Conservation (phyloP, 2,113 vertebrate species). For the Prinia subflava region DNA sequence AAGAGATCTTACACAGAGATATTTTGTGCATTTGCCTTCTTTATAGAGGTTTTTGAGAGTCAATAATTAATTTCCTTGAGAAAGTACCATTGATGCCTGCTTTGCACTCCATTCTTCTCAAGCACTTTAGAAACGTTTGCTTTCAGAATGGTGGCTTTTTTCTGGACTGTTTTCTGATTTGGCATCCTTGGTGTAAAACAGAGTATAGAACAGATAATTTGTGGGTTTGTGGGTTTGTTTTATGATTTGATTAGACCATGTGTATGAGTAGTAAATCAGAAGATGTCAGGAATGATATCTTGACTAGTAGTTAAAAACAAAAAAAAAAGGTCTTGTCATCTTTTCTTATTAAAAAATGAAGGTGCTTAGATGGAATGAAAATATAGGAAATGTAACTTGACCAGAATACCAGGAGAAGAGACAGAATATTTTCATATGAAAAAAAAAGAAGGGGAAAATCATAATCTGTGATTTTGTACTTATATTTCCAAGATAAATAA, state of each 20-base stretch:
- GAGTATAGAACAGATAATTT: not conserved
- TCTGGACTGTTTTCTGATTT: not conserved
- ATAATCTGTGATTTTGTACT: not conserved
- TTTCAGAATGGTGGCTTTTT: not conserved
- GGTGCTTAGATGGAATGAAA: not conserved
- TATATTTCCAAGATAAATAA: not conserved
- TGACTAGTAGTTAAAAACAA: not conserved
- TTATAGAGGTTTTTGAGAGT: not conserved
- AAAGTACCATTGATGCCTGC: not conserved
- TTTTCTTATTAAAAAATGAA: not conserved
- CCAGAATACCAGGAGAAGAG: not conserved
- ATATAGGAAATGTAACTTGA: not conserved
- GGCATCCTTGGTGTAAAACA: not conserved
- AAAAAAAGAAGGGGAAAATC: not conserved
- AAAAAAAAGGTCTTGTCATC: not conserved
- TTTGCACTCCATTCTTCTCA: not conserved
- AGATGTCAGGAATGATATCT: not conserved
- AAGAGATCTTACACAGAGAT: not conserved
- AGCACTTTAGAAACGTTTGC: not conserved
- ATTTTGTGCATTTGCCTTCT: not conserved
- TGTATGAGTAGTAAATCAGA: not conserved
- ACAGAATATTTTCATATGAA: not conserved
- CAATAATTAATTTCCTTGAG: not conserved
- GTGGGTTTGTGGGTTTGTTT: not conserved
- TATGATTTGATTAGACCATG: not conserved